Conservation (phyloP, 1,140 invertebrate genomes). For the Drosophila pseudoananassae region DNA sequence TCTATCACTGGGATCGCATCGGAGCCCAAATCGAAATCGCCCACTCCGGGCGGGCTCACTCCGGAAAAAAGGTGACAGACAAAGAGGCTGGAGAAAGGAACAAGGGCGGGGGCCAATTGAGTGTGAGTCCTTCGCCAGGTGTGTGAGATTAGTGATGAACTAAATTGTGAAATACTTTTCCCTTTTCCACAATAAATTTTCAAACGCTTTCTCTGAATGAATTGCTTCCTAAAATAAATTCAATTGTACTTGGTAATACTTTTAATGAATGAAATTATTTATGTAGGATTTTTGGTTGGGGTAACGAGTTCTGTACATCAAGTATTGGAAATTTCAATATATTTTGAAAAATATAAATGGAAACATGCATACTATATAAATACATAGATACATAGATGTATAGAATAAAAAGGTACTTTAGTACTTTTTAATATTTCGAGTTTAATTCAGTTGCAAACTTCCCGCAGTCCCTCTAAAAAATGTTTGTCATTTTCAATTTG, state of each 20-base stretch:
- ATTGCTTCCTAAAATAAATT: background rate
- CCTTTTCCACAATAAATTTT: background rate
- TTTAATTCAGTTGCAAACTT: background rate
- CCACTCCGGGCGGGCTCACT: slow-evolving; percentile 35
- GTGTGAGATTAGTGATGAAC: slow-evolving; percentile 61
- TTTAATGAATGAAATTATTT: background rate
- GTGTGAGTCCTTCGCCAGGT: slow-evolving; percentile 58
- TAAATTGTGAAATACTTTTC: slow-evolving; percentile 39
- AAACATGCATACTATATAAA: no score
- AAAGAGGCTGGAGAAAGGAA: slow-evolving; percentile 1
- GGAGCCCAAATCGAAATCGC: slow-evolving; percentile 61
- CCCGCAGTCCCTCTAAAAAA: background rate
- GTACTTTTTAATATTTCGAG: no score
- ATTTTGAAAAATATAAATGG: no score
- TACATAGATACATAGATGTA: no score
- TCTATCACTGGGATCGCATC: slow-evolving; percentile 73
- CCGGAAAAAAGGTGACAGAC: slow-evolving; percentile 26
- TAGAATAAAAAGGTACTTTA: no score
- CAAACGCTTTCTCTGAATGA: background rate
- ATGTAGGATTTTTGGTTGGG: background rate
- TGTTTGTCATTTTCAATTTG: slow-evolving; percentile 61
- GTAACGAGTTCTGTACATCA: background rate
- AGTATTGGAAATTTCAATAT: no score
- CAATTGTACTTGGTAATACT: background rate
- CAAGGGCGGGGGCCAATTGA: background rate